Base-by-base conservation (phyloP, 2,797 vertebrate species). In the Pampus argenteus region DNA sequence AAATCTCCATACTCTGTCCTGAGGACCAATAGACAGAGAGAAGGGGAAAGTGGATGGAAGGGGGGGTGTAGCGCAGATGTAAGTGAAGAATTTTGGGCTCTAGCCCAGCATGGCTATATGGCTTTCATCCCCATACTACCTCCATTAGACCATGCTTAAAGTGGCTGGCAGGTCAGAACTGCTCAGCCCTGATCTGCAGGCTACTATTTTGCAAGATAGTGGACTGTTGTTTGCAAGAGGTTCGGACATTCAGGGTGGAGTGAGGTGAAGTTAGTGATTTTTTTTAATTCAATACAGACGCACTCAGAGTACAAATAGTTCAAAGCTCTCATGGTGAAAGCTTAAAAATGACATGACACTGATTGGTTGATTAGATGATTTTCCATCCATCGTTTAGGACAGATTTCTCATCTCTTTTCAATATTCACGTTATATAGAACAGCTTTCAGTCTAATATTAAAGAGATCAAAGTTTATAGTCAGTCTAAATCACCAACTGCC, bases 1-100 rank as follows among this genome's bases (percentile, higher is more conserved):
- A 74, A 86, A 86, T 88, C 82, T 84, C 78, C 74, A 58, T 50
- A 70, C 74, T 78, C 57, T 51, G 60, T 81, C 82, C 76, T 55
- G 61, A 73, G 83, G 86, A 77, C 82, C 82, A 74, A 76, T 61
- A 40, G 68, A 64, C 14, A 8, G 66, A n/a, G 64, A 54, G 54
- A 17, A 25, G 23, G 17, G 23, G 56, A 26, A 54, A n/a, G n/a
- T n/a, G n/a, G n/a, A n/a, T n/a, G n/a, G n/a, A n/a, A 4, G 14
- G 64, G 40, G 17, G 50, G 66, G n/a, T 50, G n/a, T n/a, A n/a
- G 57, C 48, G 7, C 52, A 48, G 42, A n/a, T 54, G 71, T 26
- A 51, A 82, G 70, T 20, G 4, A 81, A 56, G 49, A 36, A 83
- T 84, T 78, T 14, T 23, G 68, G 70, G 74, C 45, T 28, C 42